phyloP scores from a whole-genome alignment of 2,888 invertebrate genomes.

The Tiliacea citrago region DNA sequence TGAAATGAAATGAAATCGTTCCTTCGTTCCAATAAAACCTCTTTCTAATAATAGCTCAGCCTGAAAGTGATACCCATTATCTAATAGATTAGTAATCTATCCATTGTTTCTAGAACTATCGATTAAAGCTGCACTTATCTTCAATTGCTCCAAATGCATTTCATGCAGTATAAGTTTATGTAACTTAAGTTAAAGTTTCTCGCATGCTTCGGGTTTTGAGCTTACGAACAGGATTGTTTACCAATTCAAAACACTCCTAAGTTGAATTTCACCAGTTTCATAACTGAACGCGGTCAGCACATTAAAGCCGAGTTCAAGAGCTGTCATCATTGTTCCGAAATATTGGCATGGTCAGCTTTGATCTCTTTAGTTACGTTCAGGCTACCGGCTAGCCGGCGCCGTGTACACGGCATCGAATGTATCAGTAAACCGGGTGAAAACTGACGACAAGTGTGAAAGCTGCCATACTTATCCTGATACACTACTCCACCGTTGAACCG shows the following conservation, averaged over 20 bases:
- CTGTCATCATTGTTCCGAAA: background rate
- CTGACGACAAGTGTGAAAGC: background rate
- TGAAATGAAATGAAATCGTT: no score
- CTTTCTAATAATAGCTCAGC: background rate
- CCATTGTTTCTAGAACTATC: background rate
- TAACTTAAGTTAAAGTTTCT: background rate
- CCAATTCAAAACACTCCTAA: background rate
- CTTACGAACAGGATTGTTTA: background rate
- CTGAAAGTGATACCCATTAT: background rate
- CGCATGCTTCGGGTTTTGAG: background rate
- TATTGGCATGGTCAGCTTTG: background rate
- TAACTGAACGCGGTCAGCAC: background rate
- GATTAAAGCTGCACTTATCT: background rate
- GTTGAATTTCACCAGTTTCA: background rate
- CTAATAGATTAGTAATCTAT: background rate
- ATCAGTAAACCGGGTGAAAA: background rate
- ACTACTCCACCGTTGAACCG: no score
- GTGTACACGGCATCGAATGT: background rate
- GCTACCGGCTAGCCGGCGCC: background rate
- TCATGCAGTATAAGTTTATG: background rate
- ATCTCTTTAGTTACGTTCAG: background rate
- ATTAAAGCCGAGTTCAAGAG: background rate
- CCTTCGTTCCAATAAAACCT: background rate
- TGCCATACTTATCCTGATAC: constrained; percentile 1
- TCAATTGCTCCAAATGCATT: constrained; percentile 5